Evolutionary conservation across 2,888 invertebrate species (phyloP).

Genomic region (Glomeris marginata): DNA sequence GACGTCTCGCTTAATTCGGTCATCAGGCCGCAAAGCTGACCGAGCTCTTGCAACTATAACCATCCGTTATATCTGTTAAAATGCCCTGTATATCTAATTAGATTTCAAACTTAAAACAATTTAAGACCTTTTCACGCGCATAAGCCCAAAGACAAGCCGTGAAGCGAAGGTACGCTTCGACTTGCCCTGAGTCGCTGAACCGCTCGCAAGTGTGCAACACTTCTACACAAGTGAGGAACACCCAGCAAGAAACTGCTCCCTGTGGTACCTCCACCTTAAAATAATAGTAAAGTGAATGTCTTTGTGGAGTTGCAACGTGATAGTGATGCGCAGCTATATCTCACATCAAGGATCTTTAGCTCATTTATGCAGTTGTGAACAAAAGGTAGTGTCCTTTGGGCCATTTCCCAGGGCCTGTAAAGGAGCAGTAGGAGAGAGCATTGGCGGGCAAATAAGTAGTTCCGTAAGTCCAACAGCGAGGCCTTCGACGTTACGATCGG

Average conservation of each 20-base stretch:
- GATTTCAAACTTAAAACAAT: not conserved
- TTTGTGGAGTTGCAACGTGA: not conserved
- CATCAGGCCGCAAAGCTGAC: slow-evolving; percentile 76
- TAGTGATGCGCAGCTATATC: too few species aligned
- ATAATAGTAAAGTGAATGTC: not conserved
- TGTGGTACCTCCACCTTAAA: slow-evolving; percentile 47
- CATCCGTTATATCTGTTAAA: too few species aligned
- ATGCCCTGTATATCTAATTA: too few species aligned
- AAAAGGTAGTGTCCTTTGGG: slow-evolving; percentile 73
- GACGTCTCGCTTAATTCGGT: slow-evolving; percentile 56
- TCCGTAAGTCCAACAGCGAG: slow-evolving; percentile 74
- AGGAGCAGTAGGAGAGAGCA: slow-evolving; percentile 51
- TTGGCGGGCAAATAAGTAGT: slow-evolving; percentile 85
- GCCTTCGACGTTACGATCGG: slow-evolving; percentile 36
- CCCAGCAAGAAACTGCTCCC: slow-evolving; percentile 83
- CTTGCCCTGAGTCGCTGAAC: slow-evolving; percentile 25
- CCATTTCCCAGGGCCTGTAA: slow-evolving; percentile 69
- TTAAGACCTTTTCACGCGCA: slow-evolving; percentile 60
- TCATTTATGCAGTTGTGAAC: slow-evolving; percentile 80
- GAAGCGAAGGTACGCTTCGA: slow-evolving; percentile 60
- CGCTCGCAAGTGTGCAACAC: slow-evolving; percentile 57
- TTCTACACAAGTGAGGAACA: slow-evolving; percentile 78
- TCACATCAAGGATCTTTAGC: slow-evolving; percentile 55
- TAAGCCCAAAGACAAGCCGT: slow-evolving; percentile 77
- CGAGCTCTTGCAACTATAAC: slow-evolving; percentile 45